Evolutionary conservation across 2,888 invertebrate species (phyloP), one percentile per base, ranked within the genome.

Genomic region (Carterocephalus palaemon): DNA sequence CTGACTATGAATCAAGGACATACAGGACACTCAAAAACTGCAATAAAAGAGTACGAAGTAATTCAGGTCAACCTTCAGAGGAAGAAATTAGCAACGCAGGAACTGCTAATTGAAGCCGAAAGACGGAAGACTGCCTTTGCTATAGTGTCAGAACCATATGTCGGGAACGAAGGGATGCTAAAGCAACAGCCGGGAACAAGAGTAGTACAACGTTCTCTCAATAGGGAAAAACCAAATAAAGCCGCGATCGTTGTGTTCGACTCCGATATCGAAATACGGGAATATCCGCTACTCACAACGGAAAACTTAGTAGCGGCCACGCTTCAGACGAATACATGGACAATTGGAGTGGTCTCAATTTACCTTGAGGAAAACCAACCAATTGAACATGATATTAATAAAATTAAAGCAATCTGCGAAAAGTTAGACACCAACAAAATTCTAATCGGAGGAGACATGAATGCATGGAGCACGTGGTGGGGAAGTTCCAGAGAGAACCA

Each of bases 381-480:
- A 7, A 9, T 37, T 4, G 26, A 24, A 15, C 24, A 13, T 2
- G 13, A 31, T 8, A 4, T 31, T 0, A 5, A 9, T 0, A 7
- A 17, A 6, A 1, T 31, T 1, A 9, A 2, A 8, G 0, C 1
- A 1, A 17, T 31, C 2, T 1, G 15, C 2, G 7, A 2, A 15
- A 5, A 5, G 1, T 2, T 31, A 1, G 8, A 9, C 1, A 17
- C 17, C 2, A 9, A 17, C 36, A 36, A 9, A 15, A 4, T 10
- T 17, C n/a, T 49, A 22, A 22, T 52, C 5, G 46, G 46, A 26
- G 43, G 50, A 5, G 45, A 51, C 20, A 24, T 16, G 5, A 39
- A 49, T 29, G 34, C 51, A 1, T 38, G 43, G 37, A 32, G 41
- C 46, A 16, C 31, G 7, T 40, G 53, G 53, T 48, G 47, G 55